Percentiles rank a stretch among this genome's conserved stretches.
Evolutionary conservation across 2,888 invertebrate genomes (phyloP).

Genomic region (Amblyjoppa fuscipennis): DNA sequence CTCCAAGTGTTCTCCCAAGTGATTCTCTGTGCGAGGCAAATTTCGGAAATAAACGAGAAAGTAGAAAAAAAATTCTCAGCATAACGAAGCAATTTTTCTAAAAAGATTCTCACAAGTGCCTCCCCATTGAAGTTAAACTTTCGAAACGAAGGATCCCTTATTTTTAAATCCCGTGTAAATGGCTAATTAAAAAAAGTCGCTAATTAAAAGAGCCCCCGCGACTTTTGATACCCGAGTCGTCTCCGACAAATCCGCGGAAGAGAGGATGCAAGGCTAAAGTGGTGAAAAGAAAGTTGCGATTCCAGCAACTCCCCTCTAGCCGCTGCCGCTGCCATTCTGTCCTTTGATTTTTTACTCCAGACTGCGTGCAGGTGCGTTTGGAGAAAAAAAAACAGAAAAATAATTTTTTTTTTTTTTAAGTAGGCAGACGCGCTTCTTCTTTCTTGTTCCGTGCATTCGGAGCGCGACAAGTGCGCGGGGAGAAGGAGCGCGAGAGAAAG

Average conservation of each 20-base stretch:
- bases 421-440: slow-evolving; percentile 19
- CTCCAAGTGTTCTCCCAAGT: too few relatives aligned
- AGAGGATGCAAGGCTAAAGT: slow-evolving; percentile 19
- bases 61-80: not conserved
- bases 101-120: not conserved
- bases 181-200: slow-evolving; percentile 33
- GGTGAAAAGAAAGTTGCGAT: slow-evolving; percentile 29
- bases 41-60: not conserved
- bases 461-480: slow-evolving; percentile 43
- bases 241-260: not conserved
- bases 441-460: slow-evolving; percentile 32
- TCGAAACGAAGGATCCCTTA: not conserved
- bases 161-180: not conserved
- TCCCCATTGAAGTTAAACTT: not conserved
- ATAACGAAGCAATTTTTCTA: not conserved
- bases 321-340: not conserved
- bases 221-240: not conserved
- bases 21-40: too few relatives aligned
- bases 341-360: slow-evolving; percentile 10
- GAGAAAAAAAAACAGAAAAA: slow-evolving; percentile 12
- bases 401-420: too few relatives aligned
- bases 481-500: slow-evolving; percentile 33
- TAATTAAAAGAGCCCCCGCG: slow-evolving; percentile 28
- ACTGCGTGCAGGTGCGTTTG: slow-evolving; percentile 16
- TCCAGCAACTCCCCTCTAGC: not conserved